Percentiles rank a stretch among this genome's conserved stretches.
These are phyloP conservation scores for Podarcis siculus DNA, from an alignment of 2,797 vertebrate species.

Conservation along the genomic window DNA sequence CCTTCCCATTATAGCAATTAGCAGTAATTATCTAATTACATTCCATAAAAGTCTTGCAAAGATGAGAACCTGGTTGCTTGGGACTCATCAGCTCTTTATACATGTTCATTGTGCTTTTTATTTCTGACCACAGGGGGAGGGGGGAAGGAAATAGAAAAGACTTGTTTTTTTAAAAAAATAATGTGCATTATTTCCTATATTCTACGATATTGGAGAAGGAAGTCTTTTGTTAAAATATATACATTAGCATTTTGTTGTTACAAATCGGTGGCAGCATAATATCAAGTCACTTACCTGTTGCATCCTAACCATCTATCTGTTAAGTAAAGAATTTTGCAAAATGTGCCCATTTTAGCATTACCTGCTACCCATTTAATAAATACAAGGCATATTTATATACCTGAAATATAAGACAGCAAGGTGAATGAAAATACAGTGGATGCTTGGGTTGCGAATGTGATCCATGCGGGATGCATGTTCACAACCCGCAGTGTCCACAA, in stretches of 20 bases:
- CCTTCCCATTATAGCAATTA: constrained; percentile 68
- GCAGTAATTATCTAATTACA: constrained; percentile 69
- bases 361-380: not conserved
- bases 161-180: constrained; percentile 30
- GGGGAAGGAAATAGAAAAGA: not conserved
- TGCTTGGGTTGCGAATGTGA: too few relatives aligned
- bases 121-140: constrained; percentile 56
- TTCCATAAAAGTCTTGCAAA: constrained; percentile 65
- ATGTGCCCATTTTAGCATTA: not conserved
- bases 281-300: constrained; percentile 33
- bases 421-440: not conserved
- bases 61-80: constrained; percentile 58
- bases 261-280: constrained; percentile 40
- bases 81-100: constrained; percentile 67
- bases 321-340: not conserved
- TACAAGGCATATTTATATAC: not conserved
- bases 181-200: constrained; percentile 41
- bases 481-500: too few relatives aligned
- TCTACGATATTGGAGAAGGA: constrained; percentile 46
- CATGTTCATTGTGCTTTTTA: constrained; percentile 68
- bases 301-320: not conserved
- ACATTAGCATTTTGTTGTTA: constrained; percentile 33
- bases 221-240: constrained; percentile 43
- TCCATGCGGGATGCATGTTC: too few relatives aligned
- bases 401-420: not conserved